phyloP scores from a whole-genome alignment of 2,797 vertebrate species.

The Eulemur mongoz region DNA sequence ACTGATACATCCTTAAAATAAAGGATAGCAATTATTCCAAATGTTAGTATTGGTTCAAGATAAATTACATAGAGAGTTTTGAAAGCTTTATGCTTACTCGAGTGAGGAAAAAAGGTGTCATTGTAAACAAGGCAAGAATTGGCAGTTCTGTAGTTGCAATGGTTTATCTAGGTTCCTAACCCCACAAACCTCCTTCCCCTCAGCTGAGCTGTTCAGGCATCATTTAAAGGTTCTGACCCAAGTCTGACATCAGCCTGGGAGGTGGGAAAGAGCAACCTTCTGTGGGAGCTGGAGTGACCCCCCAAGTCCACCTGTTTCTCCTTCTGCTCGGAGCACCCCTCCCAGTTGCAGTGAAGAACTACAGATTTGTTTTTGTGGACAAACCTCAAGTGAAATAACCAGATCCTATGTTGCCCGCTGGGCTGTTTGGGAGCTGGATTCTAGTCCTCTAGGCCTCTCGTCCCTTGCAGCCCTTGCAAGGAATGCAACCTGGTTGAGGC shows the following conservation, averaged over 20 bases:
- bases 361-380: too few relatives aligned
- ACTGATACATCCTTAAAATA: neutral
- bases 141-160: too few relatives aligned
- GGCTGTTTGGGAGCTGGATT: too few relatives aligned
- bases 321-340: neutral
- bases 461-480: too few relatives aligned
- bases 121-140: too few relatives aligned
- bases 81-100: neutral
- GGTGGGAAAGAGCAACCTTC: too few relatives aligned
- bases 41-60: neutral
- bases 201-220: neutral
- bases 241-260: neutral
- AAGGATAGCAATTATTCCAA: neutral
- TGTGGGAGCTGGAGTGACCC: neutral
- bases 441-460: neutral
- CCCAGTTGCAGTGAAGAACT: neutral
- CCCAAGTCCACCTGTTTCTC: neutral
- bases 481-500: neutral
- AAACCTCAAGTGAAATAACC: neutral
- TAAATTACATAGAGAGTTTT: neutral
- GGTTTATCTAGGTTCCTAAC: neutral
- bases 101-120: neutral
- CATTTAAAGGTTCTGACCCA: too few relatives aligned
- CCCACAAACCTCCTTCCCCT: neutral
- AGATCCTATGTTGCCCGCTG: neutral